Evolutionary conservation across 2,797 vertebrate genomes (phyloP).

Genomic region (Peromyscus nudipes): DNA sequence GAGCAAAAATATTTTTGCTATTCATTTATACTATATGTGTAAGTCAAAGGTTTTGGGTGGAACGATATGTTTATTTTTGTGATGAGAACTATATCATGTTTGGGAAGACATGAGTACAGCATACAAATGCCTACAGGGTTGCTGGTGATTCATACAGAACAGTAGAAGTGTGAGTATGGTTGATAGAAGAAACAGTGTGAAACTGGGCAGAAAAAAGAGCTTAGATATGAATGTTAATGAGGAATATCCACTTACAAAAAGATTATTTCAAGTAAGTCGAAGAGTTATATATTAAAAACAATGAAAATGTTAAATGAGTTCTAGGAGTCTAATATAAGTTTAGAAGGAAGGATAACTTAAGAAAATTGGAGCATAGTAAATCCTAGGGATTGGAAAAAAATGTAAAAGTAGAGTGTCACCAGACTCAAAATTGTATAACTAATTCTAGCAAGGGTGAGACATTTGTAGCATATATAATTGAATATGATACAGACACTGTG

Average conservation of each 20-base stretch:
- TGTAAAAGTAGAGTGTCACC: not conserved
- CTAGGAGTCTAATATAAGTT: not conserved
- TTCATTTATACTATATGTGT: not conserved
- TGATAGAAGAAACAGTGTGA: not conserved
- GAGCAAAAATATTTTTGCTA: not conserved
- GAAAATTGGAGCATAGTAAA: not conserved
- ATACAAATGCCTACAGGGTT: not conserved
- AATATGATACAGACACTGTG: not conserved
- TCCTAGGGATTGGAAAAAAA: not conserved
- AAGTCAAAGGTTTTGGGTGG: not conserved
- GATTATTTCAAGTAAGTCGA: not conserved
- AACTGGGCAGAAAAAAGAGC: not conserved
- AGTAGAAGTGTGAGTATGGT: not conserved
- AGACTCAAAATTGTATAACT: not conserved
- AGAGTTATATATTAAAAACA: conserved; percentile 30
- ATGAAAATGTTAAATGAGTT: not conserved
- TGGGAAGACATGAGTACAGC: not conserved
- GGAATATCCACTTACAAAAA: not conserved
- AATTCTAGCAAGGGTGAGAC: not conserved
- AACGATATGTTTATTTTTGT: not conserved
- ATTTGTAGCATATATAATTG: not conserved
- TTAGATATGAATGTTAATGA: not conserved
- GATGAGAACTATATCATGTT: not conserved
- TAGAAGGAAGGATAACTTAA: not conserved
- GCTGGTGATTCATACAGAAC: not conserved